A percentile compares a stretch with the other conserved stretches of the same genome.
phyloP scores from a whole-genome alignment of 2,797 vertebrate genomes.

The Mycteria americana region DNA sequence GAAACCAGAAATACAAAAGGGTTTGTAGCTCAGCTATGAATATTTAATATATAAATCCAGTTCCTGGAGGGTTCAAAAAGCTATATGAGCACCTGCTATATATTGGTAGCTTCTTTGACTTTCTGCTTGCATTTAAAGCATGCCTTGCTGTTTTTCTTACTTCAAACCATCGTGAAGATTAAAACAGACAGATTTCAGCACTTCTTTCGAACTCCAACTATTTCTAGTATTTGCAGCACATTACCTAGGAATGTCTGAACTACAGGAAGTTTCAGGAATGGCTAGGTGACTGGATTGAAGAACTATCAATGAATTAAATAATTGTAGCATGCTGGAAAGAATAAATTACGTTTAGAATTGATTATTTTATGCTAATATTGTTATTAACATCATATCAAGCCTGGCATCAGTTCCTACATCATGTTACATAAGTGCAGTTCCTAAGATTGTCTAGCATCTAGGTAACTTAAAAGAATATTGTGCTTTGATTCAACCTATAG shows the following conservation, averaged over 20 bases:
- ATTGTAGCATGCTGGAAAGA: neutral
- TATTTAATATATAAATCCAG: neutral
- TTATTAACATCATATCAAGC: neutral
- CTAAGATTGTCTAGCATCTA: neutral
- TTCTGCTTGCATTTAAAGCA: neutral
- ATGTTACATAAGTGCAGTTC: neutral
- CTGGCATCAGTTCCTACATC: neutral
- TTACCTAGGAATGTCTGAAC: slow-evolving; percentile 24
- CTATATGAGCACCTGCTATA: neutral
- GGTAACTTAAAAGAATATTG: neutral
- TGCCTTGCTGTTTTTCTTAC: neutral
- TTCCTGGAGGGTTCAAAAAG: neutral
- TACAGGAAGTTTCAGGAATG: neutral
- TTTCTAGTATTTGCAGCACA: slow-evolving; percentile 40
- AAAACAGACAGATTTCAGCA: neutral
- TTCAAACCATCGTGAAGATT: neutral
- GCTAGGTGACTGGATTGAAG: slow-evolving; percentile 16
- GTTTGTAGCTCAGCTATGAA: neutral
- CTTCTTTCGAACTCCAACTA: neutral
- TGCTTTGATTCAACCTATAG: neutral
- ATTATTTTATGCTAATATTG: neutral
- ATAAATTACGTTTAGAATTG: neutral
- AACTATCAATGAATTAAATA: neutral
- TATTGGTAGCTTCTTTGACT: neutral
- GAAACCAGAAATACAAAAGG: neutral